Evolutionary conservation across 2,888 invertebrate genomes (phyloP), one percentile per base, ranked within the genome.

Genomic region (Ferdinandea cuprea): DNA sequence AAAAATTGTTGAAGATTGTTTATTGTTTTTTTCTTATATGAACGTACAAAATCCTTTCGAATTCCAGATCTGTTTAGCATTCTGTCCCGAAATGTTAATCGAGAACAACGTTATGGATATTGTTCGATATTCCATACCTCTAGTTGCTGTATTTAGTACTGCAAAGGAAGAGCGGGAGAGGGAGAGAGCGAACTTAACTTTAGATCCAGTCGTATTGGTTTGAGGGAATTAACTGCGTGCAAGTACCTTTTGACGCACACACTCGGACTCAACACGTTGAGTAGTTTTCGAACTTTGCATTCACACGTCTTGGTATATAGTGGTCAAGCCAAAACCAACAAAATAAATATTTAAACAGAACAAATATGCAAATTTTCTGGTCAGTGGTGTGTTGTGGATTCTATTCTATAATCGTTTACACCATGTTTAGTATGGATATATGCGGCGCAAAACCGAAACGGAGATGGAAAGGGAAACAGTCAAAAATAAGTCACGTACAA

Each of bases 31-130:
- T 35, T 21, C 11, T 42, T 30, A 68, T n/a, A 40, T 3, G 2
- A 58, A 76, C 71, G 61, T 81, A 66, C 81, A 81, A 81, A 66
- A 69, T 72, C 48, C 76, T 66, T 66, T 61, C 4, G 48, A 76
- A 72, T 71, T 66, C 66, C 76, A 81, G 42, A 81, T 76, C 46
- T 76, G 71, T 54, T 76, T 71, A 71, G 81, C 81, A 81, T 76
- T 81, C 46, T 76, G 76, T 66, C 66, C 76, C 52, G 71, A 81
- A 71, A 81, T 77, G 81, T 81, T 81, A 61, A 81, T 81, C 54
- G 71, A 81, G 52, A 76, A 71, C 48, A 81, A 66, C 37, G 71
- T 81, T 66, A 81, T 52, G 66, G 76, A 81, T 66, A 72, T 81
- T 59, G 65, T 59, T 42, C 69, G 65, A 54, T 46, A 59, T 28